These are phyloP conservation scores for Dysdera silvatica DNA, from an alignment of 1,140 invertebrate species.

Conservation along the genomic window DNA sequence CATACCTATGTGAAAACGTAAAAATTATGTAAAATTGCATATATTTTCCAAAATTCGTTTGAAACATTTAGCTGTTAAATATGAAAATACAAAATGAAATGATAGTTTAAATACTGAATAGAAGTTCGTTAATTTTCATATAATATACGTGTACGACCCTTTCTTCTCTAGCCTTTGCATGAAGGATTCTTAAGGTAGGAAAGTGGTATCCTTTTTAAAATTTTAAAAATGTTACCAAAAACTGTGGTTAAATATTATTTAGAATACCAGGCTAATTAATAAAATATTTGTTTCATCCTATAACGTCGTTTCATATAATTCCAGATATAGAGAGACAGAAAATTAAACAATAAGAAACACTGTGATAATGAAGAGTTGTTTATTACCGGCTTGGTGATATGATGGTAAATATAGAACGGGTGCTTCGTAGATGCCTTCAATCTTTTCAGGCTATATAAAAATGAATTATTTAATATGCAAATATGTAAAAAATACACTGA, in stretches of 20 bases:
- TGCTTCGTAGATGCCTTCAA: conserved; percentile 19
- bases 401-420: conserved; percentile 16
- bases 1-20: neutral
- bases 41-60: neutral
- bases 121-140: no score
- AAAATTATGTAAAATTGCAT: neutral
- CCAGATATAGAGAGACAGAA: neutral
- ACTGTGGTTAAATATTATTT: neutral
- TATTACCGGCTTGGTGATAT: conserved; percentile 15
- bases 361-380: neutral
- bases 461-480: no score
- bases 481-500: no score
- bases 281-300: neutral
- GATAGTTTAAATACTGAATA: no score
- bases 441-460: conserved; percentile 11
- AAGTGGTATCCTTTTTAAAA: neutral
- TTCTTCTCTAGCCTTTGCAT: neutral
- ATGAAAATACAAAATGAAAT: neutral
- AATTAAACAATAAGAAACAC: neutral
- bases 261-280: neutral
- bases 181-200: neutral
- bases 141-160: no score
- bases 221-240: neutral
- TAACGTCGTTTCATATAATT: neutral
- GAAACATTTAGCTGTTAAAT: neutral